Evolutionary conservation across 2,888 invertebrate species (phyloP).

Genomic region (Standfussiana lucernea): DNA sequence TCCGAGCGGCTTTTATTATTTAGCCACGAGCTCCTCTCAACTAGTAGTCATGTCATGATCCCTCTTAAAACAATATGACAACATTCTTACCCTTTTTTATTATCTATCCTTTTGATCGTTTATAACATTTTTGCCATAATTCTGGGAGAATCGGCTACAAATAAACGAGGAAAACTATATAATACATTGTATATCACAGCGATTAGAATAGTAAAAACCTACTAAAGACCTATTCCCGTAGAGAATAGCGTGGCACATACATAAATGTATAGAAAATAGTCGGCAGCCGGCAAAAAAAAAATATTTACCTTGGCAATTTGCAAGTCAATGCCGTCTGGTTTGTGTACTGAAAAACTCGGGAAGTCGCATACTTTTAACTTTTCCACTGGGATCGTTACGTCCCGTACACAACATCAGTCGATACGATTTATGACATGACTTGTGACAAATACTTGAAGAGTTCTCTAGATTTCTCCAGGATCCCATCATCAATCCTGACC

Average conservation of each 20-base stretch:
- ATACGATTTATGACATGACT: too few relatives aligned
- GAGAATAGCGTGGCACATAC: conserved; percentile 17
- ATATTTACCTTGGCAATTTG: conserved; percentile 63
- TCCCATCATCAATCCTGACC: too few relatives aligned
- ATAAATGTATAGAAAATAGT: conserved; percentile 36
- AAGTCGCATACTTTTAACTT: conserved; percentile 8
- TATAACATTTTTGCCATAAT: neutral
- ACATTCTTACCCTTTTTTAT: neutral
- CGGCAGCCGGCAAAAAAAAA: conserved; percentile 45
- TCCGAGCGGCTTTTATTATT: too few relatives aligned
- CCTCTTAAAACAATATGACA: neutral
- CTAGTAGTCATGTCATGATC: too few relatives aligned
- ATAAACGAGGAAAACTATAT: conserved; percentile 8
- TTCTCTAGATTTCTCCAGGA: too few relatives aligned
- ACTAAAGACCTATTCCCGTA: neutral
- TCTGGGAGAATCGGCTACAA: neutral
- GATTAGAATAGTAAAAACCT: conserved; percentile 18
- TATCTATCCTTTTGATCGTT: neutral
- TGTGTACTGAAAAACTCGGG: conserved; percentile 34
- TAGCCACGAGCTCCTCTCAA: too few relatives aligned
- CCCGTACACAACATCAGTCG: neutral
- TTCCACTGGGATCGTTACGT: neutral
- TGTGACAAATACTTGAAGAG: too few relatives aligned
- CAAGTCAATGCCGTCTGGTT: conserved; percentile 55
- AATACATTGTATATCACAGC: too few relatives aligned